These are phyloP conservation scores for Andinoacara biseriatus DNA, from an alignment of 2,113 vertebrate species.

Conservation along the genomic window DNA sequence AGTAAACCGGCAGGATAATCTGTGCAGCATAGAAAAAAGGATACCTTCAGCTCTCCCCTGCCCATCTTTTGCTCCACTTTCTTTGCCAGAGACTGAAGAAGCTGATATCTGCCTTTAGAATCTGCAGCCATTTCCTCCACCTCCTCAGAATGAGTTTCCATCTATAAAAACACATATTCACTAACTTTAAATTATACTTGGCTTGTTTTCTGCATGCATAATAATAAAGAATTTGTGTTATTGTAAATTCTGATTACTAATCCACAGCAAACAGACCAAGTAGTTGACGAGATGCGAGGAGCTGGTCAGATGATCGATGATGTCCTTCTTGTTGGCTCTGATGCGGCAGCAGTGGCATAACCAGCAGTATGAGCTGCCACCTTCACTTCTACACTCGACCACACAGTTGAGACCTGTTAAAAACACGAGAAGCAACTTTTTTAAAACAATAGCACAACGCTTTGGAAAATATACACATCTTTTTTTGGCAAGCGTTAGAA, in stretches of 20 bases:
- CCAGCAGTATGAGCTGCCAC: slow-evolving; percentile 46
- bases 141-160: slow-evolving; percentile 56
- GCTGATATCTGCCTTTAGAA: background rate
- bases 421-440: slow-evolving; percentile 6
- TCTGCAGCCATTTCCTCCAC: slow-evolving; percentile 10
- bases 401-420: slow-evolving; percentile 66
- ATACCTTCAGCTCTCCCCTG: slow-evolving; percentile 65
- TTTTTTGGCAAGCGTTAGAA: background rate
- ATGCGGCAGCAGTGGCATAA: slow-evolving; percentile 75
- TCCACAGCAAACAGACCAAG: slow-evolving; percentile 59
- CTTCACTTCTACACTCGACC: slow-evolving; percentile 64
- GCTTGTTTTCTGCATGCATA: background rate
- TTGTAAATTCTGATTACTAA: background rate
- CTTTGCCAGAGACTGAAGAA: slow-evolving; percentile 51
- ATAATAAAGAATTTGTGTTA: background rate
- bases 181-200: background rate
- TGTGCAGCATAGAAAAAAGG: background rate
- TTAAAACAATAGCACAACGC: background rate
- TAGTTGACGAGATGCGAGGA: slow-evolving; percentile 64
- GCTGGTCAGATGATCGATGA: slow-evolving; percentile 64
- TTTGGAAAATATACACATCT: background rate
- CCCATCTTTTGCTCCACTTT: slow-evolving; percentile 59
- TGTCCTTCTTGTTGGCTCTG: slow-evolving; percentile 45
- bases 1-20: background rate
- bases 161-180: slow-evolving; percentile 48